These are phyloP conservation scores for Drepanosiphum platanoidis DNA, from an alignment of 2,888 invertebrate species.

Conservation along the genomic window DNA sequence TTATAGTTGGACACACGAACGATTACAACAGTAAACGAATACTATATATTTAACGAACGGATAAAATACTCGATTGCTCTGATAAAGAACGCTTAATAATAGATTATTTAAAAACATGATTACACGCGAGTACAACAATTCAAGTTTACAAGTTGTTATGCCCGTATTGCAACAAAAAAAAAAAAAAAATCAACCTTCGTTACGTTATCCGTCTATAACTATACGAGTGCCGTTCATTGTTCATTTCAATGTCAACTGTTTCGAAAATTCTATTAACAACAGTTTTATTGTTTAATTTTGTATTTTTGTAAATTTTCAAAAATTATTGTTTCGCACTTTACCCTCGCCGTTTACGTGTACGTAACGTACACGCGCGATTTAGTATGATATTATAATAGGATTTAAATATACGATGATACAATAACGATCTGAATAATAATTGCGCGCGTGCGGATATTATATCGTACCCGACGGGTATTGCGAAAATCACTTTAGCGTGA, in stretches of 20 bases:
- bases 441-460: too few relatives aligned
- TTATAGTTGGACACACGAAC: too few relatives aligned
- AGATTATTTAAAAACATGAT: background rate
- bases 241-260: conserved; percentile 7
- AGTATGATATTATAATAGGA: too few relatives aligned
- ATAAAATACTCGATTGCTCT: too few relatives aligned
- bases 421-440: too few relatives aligned
- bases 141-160: background rate
- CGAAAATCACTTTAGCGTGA: background rate
- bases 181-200: background rate
- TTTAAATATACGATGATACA: too few relatives aligned
- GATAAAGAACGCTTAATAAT: background rate
- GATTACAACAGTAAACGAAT: too few relatives aligned
- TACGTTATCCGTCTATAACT: background rate
- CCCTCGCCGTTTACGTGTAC: too few relatives aligned
- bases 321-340: too few relatives aligned
- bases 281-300: background rate
- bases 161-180: background rate
- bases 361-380: too few relatives aligned
- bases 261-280: background rate
- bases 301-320: background rate
- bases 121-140: background rate
- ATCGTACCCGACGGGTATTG: background rate
- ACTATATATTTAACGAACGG: too few relatives aligned
- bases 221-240: background rate